A percentile compares a stretch with the other conserved stretches of the same genome.
Conservation (phyloP, 2,797 vertebrate species). For the Vireo griseus region DNA sequence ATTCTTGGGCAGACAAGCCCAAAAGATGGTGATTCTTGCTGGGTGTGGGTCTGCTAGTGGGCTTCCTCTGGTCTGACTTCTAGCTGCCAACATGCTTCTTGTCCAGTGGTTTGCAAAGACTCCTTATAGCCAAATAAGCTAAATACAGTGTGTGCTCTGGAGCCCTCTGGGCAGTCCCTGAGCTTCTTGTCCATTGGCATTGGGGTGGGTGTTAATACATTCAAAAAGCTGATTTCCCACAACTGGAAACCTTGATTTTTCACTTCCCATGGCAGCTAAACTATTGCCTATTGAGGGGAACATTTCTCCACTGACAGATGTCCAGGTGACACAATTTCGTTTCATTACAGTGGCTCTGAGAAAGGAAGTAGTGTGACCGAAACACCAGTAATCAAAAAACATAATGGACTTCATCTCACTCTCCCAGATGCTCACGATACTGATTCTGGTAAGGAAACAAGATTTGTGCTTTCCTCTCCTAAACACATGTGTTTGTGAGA, state of each 20-base stretch:
- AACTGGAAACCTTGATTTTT: background rate
- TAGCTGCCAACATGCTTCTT: background rate
- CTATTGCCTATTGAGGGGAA: background rate
- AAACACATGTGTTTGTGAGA: background rate
- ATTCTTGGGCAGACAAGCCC: background rate
- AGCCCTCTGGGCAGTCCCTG: background rate
- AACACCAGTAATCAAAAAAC: slow-evolving; percentile 77
- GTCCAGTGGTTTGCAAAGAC: background rate
- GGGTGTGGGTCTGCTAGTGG: background rate
- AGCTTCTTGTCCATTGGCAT: background rate
- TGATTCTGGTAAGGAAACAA: slow-evolving; percentile 82
- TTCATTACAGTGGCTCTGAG: slow-evolving; percentile 85
- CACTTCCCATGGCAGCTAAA: background rate
- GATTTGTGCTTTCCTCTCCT: background rate
- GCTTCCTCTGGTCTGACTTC: background rate
- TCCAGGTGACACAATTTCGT: background rate
- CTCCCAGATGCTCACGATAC: slow-evolving; percentile 89
- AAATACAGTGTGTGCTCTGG: background rate
- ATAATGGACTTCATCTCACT: slow-evolving; percentile 83
- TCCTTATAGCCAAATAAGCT: background rate
- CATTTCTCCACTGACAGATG: background rate
- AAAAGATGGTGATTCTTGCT: background rate
- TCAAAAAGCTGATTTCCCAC: background rate
- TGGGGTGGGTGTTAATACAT: background rate
- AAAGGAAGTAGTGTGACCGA: slow-evolving; percentile 87